Evolutionary conservation across 1,140 invertebrate genomes (phyloP).

Genomic region (Dendroctonus ponderosae): DNA sequence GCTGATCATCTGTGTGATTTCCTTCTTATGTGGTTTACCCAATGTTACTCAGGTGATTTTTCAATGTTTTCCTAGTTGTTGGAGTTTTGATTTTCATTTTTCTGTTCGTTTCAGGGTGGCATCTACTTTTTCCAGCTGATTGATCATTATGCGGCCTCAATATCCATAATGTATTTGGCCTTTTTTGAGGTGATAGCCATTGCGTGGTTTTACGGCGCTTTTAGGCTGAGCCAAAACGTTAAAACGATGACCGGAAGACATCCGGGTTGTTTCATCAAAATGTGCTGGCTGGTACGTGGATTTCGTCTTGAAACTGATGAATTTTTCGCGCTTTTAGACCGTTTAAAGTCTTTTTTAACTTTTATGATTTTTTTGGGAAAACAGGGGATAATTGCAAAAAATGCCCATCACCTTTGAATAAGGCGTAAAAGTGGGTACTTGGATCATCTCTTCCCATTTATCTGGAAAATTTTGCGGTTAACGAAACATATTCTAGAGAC

Average conservation of each 20-base stretch:
- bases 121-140: constrained; percentile 92
- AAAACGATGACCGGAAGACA: constrained; percentile 82
- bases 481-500: too few species aligned
- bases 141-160: constrained; percentile 88
- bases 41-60: constrained; percentile 72
- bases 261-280: constrained; percentile 77
- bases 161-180: constrained; percentile 87
- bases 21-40: constrained; percentile 79
- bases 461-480: too few species aligned
- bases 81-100: constrained; percentile 2
- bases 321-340: too few species aligned
- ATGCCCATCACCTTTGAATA: too few species aligned
- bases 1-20: constrained; percentile 76
- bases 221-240: constrained; percentile 74
- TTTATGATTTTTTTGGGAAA: too few species aligned
- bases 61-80: constrained; percentile 7
- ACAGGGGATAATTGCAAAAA: too few species aligned
- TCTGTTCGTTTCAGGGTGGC: constrained; percentile 65
- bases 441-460: too few species aligned
- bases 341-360: too few species aligned
- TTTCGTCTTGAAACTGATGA: too few species aligned
- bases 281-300: constrained; percentile 72
- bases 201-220: constrained; percentile 89
- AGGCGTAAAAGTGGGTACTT: too few species aligned
- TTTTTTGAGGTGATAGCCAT: constrained; percentile 90